Base-by-base conservation (phyloP, 2,797 vertebrate genomes). In the Acropternis orthonyx region DNA sequence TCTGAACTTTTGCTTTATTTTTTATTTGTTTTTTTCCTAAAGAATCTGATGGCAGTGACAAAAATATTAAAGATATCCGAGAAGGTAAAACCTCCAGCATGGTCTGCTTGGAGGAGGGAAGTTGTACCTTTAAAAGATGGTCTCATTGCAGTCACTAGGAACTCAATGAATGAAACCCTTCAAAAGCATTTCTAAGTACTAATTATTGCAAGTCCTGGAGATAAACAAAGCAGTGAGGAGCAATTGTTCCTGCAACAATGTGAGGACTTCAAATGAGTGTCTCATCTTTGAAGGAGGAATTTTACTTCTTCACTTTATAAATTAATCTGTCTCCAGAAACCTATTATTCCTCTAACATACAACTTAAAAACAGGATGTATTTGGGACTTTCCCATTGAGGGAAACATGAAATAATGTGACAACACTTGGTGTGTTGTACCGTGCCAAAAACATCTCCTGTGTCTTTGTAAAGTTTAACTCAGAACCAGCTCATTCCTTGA, bases 361-460 rank as follows among this genome's bases (percentile, higher is more conserved):
- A 93, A 91, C 92, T 96, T 89, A 83, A 95, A 96, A 93, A 81
- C 95, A 97, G 95, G 93, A 93, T 97, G 92, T 95, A 95, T 89
- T 89, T 88, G 92, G 82, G 92, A 88, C 86, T 88, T 93, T 89
- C 82, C 93, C 91, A 94, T 68, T 86, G 92, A 93, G 88, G 83
- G 69, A 95, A 95, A 76, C 46, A 61, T 78, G 93, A 96, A 96
- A 85, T 93, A 94, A 91, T 39, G 79, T 43, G 56, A 80, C 88
- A 83, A 55, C 62, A 65, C 89, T 95, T 43, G 28, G 65, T 79
- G 74, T 73, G 73, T 54, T 69, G 79, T 2, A 22, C 28, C 0
- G 73, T 95, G 95, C 94, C 95, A 96, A 89, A 85, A 91, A 88
- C 75, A 39, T 46, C 79, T 65, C 8, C 0, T 24, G 82, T 34